Percentiles rank a stretch among this genome's conserved stretches.
Evolutionary conservation across 2,888 invertebrate species (phyloP).

Genomic region (Drosophila setosimentum): DNA sequence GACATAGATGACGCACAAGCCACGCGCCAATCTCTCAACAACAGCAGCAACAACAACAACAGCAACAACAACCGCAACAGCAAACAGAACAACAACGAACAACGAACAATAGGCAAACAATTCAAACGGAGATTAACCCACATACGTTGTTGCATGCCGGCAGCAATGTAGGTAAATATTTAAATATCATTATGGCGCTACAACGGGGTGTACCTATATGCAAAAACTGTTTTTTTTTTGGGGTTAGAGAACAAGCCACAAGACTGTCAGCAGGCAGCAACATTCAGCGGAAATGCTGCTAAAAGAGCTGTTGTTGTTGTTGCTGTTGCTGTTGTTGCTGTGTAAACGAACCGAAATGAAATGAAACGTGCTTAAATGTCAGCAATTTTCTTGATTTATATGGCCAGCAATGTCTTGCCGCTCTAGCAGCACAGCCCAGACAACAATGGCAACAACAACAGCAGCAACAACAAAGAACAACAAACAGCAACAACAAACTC

Average conservation of each 20-base stretch:
- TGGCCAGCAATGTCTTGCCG: slow-evolving; percentile 70
- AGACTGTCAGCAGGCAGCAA: slow-evolving; percentile 32
- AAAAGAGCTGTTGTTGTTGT: slow-evolving; percentile 51
- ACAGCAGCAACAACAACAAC: slow-evolving; percentile 14
- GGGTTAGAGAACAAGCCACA: slow-evolving; percentile 34
- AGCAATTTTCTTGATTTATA: slow-evolving; percentile 81
- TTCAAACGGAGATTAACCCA: slow-evolving; percentile 77
- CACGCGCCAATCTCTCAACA: slow-evolving; percentile 21
- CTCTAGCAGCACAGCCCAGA: slow-evolving; percentile 30
- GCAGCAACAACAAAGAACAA: slow-evolving; percentile 17
- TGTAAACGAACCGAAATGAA: slow-evolving; percentile 58
- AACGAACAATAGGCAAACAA: slow-evolving; percentile 59
- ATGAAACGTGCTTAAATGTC: slow-evolving; percentile 79
- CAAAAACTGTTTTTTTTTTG: slow-evolving; percentile 48
- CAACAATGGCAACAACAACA: slow-evolving; percentile 67
- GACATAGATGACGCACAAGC: slow-evolving; percentile 27
- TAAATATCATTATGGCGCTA: slow-evolving; percentile 77
- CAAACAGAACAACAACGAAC: slow-evolving; percentile 15
- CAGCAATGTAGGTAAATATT: slow-evolving; percentile 77
- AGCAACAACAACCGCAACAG: slow-evolving; percentile 9
- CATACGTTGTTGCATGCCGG: slow-evolving; percentile 60
- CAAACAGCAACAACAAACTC: slow-evolving; percentile 5
- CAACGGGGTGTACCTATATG: slow-evolving; percentile 12
- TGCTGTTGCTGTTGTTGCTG: slow-evolving; percentile 30
- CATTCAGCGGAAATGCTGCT: slow-evolving; percentile 70